phyloP scores from a whole-genome alignment of 2,888 invertebrate genomes.

The Cataglyphis albicans region DNA sequence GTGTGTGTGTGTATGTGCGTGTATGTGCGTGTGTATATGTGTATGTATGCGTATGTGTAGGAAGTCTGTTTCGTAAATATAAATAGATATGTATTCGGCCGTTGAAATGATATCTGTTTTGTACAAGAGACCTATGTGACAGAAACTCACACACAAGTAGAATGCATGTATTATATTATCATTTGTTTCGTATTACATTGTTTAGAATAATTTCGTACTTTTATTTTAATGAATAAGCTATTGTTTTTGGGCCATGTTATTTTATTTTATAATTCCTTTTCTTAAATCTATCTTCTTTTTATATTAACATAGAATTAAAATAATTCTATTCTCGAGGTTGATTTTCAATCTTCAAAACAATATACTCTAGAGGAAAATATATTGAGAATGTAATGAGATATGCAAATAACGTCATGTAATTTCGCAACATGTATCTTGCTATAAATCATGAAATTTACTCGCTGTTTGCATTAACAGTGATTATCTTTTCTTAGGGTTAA shows the following conservation, averaged over 20 bases:
- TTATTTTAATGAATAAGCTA: background rate
- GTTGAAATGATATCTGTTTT: background rate
- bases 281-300: background rate
- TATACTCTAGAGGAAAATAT: background rate
- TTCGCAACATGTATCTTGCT: constrained; percentile 5
- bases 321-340: background rate
- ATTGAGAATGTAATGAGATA: background rate
- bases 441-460: constrained; percentile 44
- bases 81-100: constrained; percentile 27
- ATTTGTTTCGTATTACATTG: background rate
- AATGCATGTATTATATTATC: background rate
- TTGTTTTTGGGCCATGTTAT: background rate
- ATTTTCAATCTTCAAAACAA: background rate
- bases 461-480: constrained; percentile 42
- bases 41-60: background rate
- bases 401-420: background rate
- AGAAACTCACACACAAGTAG: background rate
- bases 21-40: background rate
- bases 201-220: background rate
- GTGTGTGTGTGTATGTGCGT: background rate
- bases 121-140: background rate
- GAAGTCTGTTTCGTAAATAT: constrained; percentile 28
- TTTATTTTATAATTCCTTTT: background rate
- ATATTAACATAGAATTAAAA: background rate
- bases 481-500: constrained; percentile 52